These are phyloP conservation scores for Drosophila auraria DNA, from an alignment of 1,140 invertebrate species.

Conservation along the genomic window DNA sequence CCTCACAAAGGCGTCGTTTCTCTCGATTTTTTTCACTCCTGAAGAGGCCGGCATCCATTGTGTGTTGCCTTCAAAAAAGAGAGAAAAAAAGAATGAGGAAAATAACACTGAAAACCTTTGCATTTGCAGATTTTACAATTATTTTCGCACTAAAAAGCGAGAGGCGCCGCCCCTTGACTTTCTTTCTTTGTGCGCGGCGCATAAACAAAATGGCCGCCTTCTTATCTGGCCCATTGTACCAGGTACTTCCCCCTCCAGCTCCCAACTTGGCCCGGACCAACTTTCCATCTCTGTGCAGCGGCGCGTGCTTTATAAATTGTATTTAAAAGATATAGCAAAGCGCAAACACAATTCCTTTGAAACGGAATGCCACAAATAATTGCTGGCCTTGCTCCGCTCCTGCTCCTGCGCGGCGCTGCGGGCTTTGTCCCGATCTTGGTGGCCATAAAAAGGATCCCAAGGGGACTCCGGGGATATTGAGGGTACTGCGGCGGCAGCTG, in stretches of 20 bases:
- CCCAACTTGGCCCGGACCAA: constrained; percentile 1
- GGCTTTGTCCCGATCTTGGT: constrained; percentile 52
- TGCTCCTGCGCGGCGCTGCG: constrained; percentile 7
- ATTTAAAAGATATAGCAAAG: constrained; percentile 75
- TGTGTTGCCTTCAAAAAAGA: constrained; percentile 54
- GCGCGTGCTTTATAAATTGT: constrained; percentile 78
- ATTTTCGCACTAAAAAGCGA: constrained; percentile 80
- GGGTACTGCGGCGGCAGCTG: constrained; percentile 28
- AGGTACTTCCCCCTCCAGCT: constrained; percentile 1
- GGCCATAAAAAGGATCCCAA: constrained; percentile 7
- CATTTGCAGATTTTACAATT: constrained; percentile 70
- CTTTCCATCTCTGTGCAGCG: constrained; percentile 41
- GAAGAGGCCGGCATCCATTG: constrained; percentile 48
- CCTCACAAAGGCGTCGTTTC: constrained; percentile 61
- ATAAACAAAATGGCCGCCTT: constrained; percentile 80
- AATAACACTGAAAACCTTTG: constrained; percentile 61
- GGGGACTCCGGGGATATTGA: neutral
- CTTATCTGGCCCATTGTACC: constrained; percentile 59
- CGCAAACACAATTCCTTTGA: constrained; percentile 69
- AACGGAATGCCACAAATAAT: constrained; percentile 69
- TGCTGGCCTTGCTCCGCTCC: constrained; percentile 51
- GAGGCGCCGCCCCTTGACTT: constrained; percentile 70
- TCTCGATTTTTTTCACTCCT: constrained; percentile 29
- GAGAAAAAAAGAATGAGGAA: constrained; percentile 6
- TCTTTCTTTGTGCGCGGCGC: constrained; percentile 70